These are phyloP conservation scores for Formica exsecta DNA, from an alignment of 1,140 invertebrate species.

Conservation along the genomic window DNA sequence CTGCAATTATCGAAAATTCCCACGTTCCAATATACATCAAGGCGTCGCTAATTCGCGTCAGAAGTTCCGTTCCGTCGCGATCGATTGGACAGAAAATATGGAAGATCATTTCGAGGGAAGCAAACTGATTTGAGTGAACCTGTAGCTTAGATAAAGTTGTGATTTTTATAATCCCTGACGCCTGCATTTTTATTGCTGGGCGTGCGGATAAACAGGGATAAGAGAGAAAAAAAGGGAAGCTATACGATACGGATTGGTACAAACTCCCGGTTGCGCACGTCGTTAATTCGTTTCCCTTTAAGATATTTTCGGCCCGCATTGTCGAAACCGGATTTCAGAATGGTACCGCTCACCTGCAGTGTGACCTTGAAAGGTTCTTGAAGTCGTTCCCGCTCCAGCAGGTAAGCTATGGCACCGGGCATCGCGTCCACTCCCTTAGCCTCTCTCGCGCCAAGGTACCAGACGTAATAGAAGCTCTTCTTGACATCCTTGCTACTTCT, in stretches of 20 bases:
- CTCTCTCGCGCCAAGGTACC: constrained; percentile 98
- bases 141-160: constrained; percentile 62
- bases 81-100: not conserved
- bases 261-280: not conserved
- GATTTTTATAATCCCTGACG: constrained; percentile 59
- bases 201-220: not conserved
- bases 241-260: not conserved
- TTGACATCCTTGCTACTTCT: constrained; percentile 94
- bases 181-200: constrained; percentile 69
- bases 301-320: constrained; percentile 66
- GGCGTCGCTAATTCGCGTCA: constrained; percentile 8
- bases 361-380: constrained; percentile 97
- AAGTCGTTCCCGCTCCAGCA: constrained; percentile 94
- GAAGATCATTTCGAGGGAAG: constrained; percentile 1
- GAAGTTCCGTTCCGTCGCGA: constrained; percentile 12
- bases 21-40: constrained; percentile 35
- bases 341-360: constrained; percentile 87
- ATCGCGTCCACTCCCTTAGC: constrained; percentile 92
- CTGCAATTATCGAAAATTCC: constrained; percentile 22
- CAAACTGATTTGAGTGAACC: constrained; percentile 1
- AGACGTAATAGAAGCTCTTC: constrained; percentile 98
- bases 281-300: constrained; percentile 50
- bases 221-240: not conserved
- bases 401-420: constrained; percentile 93
- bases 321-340: constrained; percentile 75